phyloP scores from a whole-genome alignment of 1,140 invertebrate genomes.

The Cydia splendana region DNA sequence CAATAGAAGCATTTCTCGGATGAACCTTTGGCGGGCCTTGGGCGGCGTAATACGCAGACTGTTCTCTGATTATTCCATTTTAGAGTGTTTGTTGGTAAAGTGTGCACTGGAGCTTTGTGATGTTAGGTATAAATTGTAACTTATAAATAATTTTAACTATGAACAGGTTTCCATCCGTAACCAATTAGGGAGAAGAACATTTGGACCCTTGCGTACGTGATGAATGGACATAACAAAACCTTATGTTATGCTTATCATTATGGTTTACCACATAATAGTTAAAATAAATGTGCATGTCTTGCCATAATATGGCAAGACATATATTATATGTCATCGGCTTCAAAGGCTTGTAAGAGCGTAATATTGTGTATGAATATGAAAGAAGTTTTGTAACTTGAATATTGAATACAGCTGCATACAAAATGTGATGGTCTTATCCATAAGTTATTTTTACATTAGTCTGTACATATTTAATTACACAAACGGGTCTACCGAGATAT shows the following conservation, averaged over 20 bases:
- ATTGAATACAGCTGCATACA: background rate
- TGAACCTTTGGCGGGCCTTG: background rate
- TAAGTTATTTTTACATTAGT: background rate
- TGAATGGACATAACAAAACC: background rate
- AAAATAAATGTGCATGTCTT: background rate
- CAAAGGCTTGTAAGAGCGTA: background rate
- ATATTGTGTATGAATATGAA: background rate
- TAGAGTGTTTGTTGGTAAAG: constrained; percentile 4
- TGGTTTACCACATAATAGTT: background rate
- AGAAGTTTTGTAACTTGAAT: background rate
- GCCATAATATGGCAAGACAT: no score
- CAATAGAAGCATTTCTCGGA: background rate
- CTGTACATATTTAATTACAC: no score
- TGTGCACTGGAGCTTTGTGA: constrained; percentile 28
- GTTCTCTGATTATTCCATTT: constrained; percentile 31
- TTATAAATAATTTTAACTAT: constrained; percentile 24
- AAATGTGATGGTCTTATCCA: background rate
- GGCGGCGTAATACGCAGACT: constrained; percentile 9
- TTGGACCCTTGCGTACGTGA: background rate
- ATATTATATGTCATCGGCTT: background rate
- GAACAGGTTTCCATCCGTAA: background rate
- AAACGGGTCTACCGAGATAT: no score
- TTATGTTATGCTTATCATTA: constrained; percentile 20
- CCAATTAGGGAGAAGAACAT: no score
- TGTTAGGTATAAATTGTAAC: constrained; percentile 21